Conservation (phyloP, 2,113 vertebrate genomes). For the Pardalotus punctatus region DNA sequence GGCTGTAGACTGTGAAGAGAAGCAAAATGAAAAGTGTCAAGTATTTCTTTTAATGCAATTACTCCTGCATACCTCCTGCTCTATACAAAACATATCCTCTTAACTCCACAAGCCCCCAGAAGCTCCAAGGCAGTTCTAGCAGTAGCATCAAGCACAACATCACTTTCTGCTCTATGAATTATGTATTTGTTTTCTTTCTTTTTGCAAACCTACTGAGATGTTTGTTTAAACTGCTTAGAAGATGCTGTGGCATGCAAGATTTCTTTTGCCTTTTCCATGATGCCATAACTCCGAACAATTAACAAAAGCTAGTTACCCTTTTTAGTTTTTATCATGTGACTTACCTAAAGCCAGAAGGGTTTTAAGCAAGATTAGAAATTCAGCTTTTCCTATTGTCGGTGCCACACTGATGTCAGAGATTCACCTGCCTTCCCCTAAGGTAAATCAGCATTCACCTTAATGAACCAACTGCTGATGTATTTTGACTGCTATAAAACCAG, state of each 20-base stretch:
- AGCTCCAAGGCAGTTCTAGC: neutral
- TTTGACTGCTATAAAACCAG: neutral
- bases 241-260: neutral
- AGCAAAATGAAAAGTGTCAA: neutral
- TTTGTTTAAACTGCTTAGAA: neutral
- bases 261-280: neutral
- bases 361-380: neutral
- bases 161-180: neutral
- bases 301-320: neutral
- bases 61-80: neutral
- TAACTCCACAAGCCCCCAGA: neutral
- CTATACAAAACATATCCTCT: neutral
- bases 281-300: neutral
- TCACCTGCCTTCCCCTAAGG: neutral
- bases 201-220: neutral
- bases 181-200: neutral
- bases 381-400: neutral
- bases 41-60: neutral
- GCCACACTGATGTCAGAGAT: neutral
- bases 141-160: neutral
- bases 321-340: neutral
- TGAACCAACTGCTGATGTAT: neutral
- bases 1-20: neutral
- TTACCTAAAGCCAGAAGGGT: neutral
- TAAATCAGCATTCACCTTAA: neutral